Conservation (phyloP, 2,797 vertebrate species). For the Melanotaenia pygmaea region DNA sequence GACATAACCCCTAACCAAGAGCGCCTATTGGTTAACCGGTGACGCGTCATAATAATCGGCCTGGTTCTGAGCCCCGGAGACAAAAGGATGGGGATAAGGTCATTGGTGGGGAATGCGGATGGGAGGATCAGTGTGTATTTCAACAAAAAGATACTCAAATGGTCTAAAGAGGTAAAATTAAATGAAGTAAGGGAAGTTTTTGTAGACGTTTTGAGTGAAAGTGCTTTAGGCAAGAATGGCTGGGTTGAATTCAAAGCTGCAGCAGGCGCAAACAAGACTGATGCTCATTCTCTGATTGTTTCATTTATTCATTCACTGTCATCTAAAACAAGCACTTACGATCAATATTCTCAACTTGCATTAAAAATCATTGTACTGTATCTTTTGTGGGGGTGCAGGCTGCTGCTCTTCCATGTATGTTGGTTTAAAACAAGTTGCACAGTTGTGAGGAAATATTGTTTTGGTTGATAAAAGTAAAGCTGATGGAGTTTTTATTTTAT, state of each 20-base stretch:
- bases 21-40: constrained; percentile 69
- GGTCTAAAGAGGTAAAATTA: not conserved
- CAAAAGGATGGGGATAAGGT: constrained; percentile 54
- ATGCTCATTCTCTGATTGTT: not conserved
- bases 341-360: not conserved
- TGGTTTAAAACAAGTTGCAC: not conserved
- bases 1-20: constrained; percentile 42
- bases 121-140: constrained; percentile 17
- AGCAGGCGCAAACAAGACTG: not conserved
- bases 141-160: not conserved
- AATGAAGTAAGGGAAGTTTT: not conserved
- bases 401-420: not conserved
- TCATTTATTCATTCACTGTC: not conserved
- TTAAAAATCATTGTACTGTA: not conserved
- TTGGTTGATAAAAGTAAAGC: not conserved
- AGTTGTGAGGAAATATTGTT: not conserved
- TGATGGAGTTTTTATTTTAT: not conserved
- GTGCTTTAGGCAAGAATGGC: not conserved
- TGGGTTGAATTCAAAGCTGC: not conserved
- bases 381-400: not conserved
- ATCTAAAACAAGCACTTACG: not conserved
- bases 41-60: constrained; percentile 65
- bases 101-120: constrained; percentile 42
- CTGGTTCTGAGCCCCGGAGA: constrained; percentile 62
- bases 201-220: not conserved